Conservation (phyloP, 2,888 invertebrate species). For the Tinea trinotella region DNA sequence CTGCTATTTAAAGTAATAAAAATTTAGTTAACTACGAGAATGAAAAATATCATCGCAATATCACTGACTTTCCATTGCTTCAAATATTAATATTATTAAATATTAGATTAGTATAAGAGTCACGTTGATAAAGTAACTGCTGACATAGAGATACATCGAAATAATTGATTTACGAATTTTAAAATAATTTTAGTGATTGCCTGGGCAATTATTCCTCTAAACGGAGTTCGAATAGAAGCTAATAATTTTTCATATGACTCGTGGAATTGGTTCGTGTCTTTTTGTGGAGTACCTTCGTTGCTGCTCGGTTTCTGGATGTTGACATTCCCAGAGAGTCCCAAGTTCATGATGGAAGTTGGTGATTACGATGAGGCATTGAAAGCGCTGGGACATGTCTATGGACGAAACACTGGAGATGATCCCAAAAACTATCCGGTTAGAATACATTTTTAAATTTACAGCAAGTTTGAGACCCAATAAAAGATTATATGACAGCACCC, state of each 20-base stretch:
- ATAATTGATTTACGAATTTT: too few relatives aligned
- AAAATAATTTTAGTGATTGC: conserved; percentile 74
- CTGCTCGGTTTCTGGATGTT: conserved; percentile 79
- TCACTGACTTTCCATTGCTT: too few relatives aligned
- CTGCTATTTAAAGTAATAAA: too few relatives aligned
- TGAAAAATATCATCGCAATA: too few relatives aligned
- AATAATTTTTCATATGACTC: conserved; percentile 79
- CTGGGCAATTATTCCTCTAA: conserved; percentile 83
- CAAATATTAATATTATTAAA: too few relatives aligned
- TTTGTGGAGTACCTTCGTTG: conserved; percentile 81
- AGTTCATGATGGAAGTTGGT: conserved; percentile 85
- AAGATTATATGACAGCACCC: too few relatives aligned
- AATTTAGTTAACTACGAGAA: too few relatives aligned
- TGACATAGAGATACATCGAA: too few relatives aligned
- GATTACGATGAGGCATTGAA: conserved; percentile 82
- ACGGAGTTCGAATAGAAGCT: conserved; percentile 71
- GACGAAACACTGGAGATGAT: conserved; percentile 79
- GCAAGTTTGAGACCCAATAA: too few relatives aligned
- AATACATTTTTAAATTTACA: conserved; percentile 24
- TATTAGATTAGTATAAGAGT: too few relatives aligned
- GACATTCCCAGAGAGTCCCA: conserved; percentile 86
- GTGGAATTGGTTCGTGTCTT: conserved; percentile 85
- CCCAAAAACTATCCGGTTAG: conserved; percentile 81
- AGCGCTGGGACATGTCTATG: conserved; percentile 78
- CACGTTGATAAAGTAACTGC: too few relatives aligned